These are phyloP conservation scores for Syrrhaptes paradoxus DNA, from an alignment of 2,113 vertebrate species.

Conservation along the genomic window DNA sequence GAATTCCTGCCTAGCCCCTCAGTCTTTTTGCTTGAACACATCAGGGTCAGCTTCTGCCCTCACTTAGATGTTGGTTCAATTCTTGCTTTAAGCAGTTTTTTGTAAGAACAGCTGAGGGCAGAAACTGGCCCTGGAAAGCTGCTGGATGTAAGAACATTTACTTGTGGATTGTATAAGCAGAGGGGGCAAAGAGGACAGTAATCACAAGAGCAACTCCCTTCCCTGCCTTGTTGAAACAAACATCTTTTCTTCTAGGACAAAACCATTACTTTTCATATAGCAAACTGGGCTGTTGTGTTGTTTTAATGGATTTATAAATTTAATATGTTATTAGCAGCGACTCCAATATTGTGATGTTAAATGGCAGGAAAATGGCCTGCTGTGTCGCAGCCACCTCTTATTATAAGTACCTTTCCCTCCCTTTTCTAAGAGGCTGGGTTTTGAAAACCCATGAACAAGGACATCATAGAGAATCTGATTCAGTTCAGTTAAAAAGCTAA, in stretches of 20 bases:
- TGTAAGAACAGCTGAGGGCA: not conserved
- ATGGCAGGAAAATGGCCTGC: slow-evolving; percentile 2
- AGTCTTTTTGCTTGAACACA: not conserved
- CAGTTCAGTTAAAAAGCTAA: not conserved
- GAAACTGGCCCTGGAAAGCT: not conserved
- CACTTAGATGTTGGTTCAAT: not conserved
- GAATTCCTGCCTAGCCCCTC: not conserved
- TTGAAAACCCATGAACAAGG: not conserved
- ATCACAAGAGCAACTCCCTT: not conserved
- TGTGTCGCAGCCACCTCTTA: not conserved
- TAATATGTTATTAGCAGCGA: not conserved
- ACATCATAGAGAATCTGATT: not conserved
- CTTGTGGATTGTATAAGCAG: not conserved
- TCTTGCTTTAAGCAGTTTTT: not conserved
- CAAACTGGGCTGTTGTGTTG: not conserved
- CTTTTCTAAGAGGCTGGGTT: not conserved
- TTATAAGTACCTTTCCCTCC: not conserved
- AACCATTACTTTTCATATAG: not conserved
- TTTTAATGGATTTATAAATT: slow-evolving; percentile 36
- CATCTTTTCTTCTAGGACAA: not conserved
- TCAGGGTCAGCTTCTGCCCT: not conserved
- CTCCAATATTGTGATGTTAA: not conserved
- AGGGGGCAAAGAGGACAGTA: not conserved
- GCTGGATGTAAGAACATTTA: not conserved
- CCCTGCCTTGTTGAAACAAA: not conserved